Conservation (phyloP, 2,113 vertebrate genomes). For the Xenopus laevis region DNA sequence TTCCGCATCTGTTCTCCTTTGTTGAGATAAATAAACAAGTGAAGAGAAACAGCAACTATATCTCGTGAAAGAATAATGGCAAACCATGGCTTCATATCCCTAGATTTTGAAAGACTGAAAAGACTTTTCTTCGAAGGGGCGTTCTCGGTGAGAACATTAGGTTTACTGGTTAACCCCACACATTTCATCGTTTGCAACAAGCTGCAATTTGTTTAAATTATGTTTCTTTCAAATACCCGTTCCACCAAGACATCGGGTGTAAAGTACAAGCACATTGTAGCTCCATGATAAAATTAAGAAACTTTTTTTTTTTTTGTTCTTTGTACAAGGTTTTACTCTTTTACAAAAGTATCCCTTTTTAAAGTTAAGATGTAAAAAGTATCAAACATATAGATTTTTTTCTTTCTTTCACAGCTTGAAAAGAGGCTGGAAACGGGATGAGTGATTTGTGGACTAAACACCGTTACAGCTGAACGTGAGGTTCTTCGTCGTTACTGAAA, state of each 20-base stretch:
- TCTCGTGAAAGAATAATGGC: constrained; percentile 60
- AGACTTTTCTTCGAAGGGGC: constrained; percentile 59
- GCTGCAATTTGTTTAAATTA: constrained; percentile 59
- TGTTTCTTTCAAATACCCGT: constrained; percentile 59
- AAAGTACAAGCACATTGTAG: constrained; percentile 73
- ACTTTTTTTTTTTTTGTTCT: constrained; percentile 66
- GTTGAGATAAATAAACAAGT: constrained; percentile 58
- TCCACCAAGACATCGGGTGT: constrained; percentile 64
- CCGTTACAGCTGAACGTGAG: constrained; percentile 64
- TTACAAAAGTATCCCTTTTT: constrained; percentile 86
- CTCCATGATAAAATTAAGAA: constrained; percentile 79
- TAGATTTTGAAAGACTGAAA: constrained; percentile 60
- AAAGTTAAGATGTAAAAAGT: constrained; percentile 89
- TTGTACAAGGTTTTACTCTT: constrained; percentile 80
- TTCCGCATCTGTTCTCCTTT: constrained; percentile 55
- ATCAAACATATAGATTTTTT: constrained; percentile 71
- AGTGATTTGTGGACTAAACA: constrained; percentile 67
- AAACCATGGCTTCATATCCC: constrained; percentile 75
- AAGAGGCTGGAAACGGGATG: constrained; percentile 78
- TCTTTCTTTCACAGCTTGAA: constrained; percentile 79
- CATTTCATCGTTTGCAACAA: constrained; percentile 63
- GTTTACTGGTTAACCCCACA: constrained; percentile 58
- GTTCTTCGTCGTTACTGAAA: constrained; percentile 66
- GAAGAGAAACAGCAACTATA: constrained; percentile 51
- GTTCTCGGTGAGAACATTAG: constrained; percentile 49